These are phyloP conservation scores for Motacilla alba DNA, from an alignment of 2,113 vertebrate genomes.

Conservation along the genomic window DNA sequence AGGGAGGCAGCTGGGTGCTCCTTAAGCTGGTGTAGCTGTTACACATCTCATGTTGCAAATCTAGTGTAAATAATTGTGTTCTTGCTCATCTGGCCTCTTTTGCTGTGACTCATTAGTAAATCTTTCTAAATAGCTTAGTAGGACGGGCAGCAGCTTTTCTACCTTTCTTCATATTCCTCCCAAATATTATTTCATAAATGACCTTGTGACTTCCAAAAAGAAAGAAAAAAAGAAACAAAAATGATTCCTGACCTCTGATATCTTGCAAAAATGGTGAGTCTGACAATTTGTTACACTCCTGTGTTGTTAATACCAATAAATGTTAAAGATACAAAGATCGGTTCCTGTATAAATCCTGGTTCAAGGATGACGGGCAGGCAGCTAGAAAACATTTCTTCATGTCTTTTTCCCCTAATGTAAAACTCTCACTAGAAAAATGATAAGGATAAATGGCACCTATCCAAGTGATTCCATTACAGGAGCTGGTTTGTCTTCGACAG, in stretches of 20 bases:
- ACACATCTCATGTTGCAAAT: background rate
- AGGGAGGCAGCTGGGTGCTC: background rate
- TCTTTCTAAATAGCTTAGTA: background rate
- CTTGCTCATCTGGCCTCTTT: background rate
- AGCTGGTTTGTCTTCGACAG: constrained; percentile 34
- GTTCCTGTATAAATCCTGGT: constrained; percentile 41
- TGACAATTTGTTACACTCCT: background rate
- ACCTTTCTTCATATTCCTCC: background rate
- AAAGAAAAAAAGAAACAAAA: background rate
- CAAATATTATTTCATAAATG: background rate
- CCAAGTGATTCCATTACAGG: constrained; percentile 46
- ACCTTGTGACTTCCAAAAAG: background rate
- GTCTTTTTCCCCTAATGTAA: constrained; percentile 26
- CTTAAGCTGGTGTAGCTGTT: background rate
- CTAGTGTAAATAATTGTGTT: background rate
- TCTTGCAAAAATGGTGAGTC: background rate
- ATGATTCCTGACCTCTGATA: background rate
- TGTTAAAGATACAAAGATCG: constrained; percentile 43
- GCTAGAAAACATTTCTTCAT: constrained; percentile 1
- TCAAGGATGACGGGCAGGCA: constrained; percentile 25
- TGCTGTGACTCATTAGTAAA: background rate
- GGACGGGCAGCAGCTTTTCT: background rate
- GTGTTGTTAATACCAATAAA: constrained; percentile 22
- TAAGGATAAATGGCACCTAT: constrained; percentile 60
- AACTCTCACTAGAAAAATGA: constrained; percentile 44